Evolutionary conservation across 2,797 vertebrate species (phyloP).

Genomic region (Hipposideros larvatus): DNA sequence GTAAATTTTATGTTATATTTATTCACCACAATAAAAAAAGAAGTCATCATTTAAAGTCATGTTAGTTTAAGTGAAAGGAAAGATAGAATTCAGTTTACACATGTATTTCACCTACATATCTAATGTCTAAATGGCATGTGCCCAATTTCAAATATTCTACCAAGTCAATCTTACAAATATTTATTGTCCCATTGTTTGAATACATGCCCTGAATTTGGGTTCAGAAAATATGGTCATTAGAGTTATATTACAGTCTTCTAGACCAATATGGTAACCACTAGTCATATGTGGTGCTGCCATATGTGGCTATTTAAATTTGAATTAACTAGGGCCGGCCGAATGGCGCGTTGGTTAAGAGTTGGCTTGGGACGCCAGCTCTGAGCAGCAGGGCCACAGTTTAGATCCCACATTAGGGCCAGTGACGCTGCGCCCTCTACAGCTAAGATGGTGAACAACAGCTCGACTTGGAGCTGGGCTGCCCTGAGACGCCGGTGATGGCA

Average conservation of each 20-base stretch:
- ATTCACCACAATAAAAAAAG: conserved; percentile 38
- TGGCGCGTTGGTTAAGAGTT: too few relatives aligned
- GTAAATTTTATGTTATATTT: background rate
- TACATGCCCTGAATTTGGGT: background rate
- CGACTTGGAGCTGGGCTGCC: too few relatives aligned
- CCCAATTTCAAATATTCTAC: conserved; percentile 18
- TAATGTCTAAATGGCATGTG: background rate
- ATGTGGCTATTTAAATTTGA: background rate
- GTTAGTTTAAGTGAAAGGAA: background rate
- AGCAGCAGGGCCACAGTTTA: too few relatives aligned
- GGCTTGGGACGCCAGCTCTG: too few relatives aligned
- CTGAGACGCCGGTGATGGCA: too few relatives aligned
- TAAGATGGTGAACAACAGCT: too few relatives aligned
- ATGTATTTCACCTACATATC: background rate
- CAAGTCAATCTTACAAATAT: conserved; percentile 11
- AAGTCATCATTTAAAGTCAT: conserved; percentile 19
- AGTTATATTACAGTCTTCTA: background rate
- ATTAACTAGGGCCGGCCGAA: background rate
- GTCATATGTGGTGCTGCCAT: background rate
- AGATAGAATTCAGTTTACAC: background rate
- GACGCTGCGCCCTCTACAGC: too few relatives aligned
- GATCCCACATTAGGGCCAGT: too few relatives aligned
- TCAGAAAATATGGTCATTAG: background rate
- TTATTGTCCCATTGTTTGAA: background rate
- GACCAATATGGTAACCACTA: background rate